Evolutionary conservation across 2,888 invertebrate genomes (phyloP).

Genomic region (Petrolisthes manimaculis): DNA sequence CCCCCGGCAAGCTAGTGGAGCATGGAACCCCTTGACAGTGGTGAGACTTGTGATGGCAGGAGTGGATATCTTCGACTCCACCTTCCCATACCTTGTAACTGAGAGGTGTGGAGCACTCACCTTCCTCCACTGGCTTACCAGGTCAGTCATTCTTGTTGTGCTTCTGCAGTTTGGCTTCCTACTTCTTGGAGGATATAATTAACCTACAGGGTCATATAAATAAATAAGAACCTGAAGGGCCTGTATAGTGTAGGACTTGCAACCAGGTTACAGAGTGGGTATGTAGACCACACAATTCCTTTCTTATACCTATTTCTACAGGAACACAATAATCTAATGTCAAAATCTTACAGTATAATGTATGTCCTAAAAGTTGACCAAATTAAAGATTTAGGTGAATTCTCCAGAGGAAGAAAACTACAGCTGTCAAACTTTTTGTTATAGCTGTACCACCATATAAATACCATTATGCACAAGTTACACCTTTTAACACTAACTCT

Average conservation of each 20-base stretch:
- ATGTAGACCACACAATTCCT: background rate
- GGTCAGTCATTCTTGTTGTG: background rate
- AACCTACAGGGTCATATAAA: no score
- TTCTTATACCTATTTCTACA: background rate
- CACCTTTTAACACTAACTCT: background rate
- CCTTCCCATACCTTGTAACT: conserved; percentile 81
- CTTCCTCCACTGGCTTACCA: conserved; percentile 70
- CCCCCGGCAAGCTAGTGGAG: conserved; percentile 78
- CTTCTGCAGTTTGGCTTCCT: no score
- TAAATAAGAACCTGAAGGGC: no score
- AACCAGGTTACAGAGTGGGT: background rate
- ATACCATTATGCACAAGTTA: background rate
- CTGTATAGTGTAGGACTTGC: no score
- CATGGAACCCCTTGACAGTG: conserved; percentile 82
- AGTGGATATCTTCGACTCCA: conserved; percentile 89
- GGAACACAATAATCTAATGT: no score
- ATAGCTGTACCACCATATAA: no score
- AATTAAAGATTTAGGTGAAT: no score
- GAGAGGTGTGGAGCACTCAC: conserved; percentile 79
- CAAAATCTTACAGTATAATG: no score
- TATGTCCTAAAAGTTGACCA: no score
- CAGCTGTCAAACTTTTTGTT: no score
- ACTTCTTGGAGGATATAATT: no score
- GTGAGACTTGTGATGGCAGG: conserved; percentile 82
- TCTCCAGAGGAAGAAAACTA: no score